Evolutionary conservation across 2,113 vertebrate genomes (phyloP).

Genomic region (Psophia crepitans): DNA sequence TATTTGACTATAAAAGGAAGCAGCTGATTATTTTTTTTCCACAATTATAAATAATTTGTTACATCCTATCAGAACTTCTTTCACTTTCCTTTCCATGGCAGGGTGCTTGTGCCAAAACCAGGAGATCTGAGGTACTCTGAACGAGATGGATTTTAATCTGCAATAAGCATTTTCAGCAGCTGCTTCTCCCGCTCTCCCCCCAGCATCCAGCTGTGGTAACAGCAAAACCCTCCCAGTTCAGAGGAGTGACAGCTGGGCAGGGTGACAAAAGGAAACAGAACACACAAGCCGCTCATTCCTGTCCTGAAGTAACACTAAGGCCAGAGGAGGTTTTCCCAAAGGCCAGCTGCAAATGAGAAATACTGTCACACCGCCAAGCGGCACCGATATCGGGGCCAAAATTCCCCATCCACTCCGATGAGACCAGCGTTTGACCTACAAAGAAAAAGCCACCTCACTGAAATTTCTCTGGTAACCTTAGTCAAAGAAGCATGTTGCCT

Average conservation of each 20-base stretch:
- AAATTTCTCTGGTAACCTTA: neutral
- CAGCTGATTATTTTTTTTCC: neutral
- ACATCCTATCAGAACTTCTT: slow-evolving; percentile 48
- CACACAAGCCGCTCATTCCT: neutral
- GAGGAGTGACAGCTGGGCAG: neutral
- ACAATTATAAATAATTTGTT: slow-evolving; percentile 57
- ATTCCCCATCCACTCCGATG: neutral
- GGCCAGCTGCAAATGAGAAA: neutral
- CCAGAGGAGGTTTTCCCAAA: neutral
- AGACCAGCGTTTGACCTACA: neutral
- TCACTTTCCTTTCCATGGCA: slow-evolving; percentile 17
- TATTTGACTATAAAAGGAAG: slow-evolving; percentile 57
- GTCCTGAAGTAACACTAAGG: neutral
- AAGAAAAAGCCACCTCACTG: neutral
- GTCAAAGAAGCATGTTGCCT: neutral
- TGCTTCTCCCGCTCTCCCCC: neutral
- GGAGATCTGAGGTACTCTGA: slow-evolving; percentile 20
- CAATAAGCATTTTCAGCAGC: neutral
- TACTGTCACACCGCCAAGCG: neutral
- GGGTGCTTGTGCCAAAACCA: slow-evolving; percentile 50
- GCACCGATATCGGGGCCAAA: rapidly evolving
- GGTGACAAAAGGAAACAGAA: neutral
- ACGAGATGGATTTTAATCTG: neutral
- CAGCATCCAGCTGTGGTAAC: neutral
- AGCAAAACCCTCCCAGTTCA: neutral